These are phyloP conservation scores for Gallirallus australis DNA, from an alignment of 2,797 vertebrate genomes.

Conservation along the genomic window DNA sequence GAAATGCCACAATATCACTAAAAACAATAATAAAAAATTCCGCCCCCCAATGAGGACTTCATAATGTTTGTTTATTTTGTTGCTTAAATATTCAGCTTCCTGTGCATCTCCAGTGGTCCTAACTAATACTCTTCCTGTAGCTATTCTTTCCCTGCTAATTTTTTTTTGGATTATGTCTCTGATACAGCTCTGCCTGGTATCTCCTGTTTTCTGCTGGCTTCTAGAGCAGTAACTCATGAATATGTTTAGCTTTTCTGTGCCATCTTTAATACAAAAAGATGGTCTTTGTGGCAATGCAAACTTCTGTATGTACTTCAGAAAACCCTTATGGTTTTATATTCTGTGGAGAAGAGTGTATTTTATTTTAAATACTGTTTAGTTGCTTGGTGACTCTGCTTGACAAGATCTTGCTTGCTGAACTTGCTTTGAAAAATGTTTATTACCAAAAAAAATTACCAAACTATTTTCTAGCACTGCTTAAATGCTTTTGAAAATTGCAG, in stretches of 20 bases:
- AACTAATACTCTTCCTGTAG: background rate
- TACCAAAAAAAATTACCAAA: background rate
- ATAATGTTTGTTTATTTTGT: background rate
- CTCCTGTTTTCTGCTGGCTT: background rate
- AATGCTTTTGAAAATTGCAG: background rate
- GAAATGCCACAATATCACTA: constrained; percentile 12
- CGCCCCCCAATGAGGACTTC: background rate
- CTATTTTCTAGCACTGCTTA: background rate
- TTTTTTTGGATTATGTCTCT: background rate
- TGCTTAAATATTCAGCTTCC: background rate
- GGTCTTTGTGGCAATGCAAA: background rate
- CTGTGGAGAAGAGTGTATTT: background rate
- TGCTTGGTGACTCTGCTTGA: background rate
- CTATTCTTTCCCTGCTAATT: background rate
- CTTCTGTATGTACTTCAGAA: background rate
- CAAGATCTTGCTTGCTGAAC: background rate
- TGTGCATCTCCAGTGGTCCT: background rate
- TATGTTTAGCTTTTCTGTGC: background rate
- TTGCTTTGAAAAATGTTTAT: background rate
- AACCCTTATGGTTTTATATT: background rate
- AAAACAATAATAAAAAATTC: background rate
- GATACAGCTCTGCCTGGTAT: background rate
- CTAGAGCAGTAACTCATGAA: background rate
- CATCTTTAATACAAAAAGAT: background rate
- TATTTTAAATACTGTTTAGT: background rate